Conservation (phyloP, 2,113 vertebrate genomes). For the Alectura lathami region DNA sequence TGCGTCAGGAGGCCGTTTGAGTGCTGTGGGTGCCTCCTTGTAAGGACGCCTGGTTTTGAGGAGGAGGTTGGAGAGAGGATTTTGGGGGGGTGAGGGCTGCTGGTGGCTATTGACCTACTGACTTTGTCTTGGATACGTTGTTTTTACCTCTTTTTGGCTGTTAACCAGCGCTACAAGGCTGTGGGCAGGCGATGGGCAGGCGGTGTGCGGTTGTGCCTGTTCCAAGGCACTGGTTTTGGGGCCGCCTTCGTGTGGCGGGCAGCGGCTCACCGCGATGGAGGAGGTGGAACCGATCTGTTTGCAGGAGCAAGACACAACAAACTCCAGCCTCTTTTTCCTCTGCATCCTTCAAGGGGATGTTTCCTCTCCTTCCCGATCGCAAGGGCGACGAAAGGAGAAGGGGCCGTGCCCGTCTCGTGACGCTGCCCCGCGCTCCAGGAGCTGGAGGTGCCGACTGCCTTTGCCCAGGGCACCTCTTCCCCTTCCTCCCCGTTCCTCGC, state of each 20-base stretch:
- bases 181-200: not conserved
- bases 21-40: not conserved
- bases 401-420: not conserved
- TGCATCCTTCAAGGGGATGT: not conserved
- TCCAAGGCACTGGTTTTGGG: not conserved
- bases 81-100: not conserved
- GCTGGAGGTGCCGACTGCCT: slow-evolving; percentile 15
- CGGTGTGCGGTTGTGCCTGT: accelerated
- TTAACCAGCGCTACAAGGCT: accelerated
- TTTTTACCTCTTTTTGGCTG: not conserved
- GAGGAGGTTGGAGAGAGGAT: not conserved
- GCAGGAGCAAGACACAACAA: not conserved
- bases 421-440: not conserved
- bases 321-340: not conserved
- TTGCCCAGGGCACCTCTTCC: slow-evolving; percentile 43
- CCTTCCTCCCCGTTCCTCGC: slow-evolving; percentile 17
- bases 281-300: not conserved
- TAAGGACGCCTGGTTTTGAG: not conserved
- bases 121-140: not conserved
- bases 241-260: not conserved
- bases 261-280: not conserved
- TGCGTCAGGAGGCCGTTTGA: not conserved
- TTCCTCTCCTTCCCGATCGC: not conserved
- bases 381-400: not conserved
- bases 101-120: not conserved